Evolutionary conservation across 2,113 vertebrate genomes (phyloP), one percentile per base, ranked within the genome.

Genomic region (Pica pica): DNA sequence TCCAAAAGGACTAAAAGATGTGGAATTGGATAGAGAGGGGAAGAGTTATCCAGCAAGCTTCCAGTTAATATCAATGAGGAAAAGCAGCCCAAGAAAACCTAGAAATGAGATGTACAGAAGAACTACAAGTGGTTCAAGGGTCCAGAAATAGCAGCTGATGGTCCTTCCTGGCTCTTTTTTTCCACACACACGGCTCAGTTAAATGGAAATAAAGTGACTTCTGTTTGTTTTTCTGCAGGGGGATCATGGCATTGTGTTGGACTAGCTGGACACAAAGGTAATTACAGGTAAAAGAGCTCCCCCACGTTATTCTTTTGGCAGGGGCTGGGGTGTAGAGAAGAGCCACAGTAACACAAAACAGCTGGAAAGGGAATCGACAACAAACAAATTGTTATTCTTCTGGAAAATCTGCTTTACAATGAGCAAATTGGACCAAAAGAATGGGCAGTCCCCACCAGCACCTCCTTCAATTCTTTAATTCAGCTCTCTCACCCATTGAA

Each of bases 101-200:
- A 59, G 55, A 53, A 83, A 86, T 61, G 4, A 77, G 28, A 83
- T 2, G 5, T 4, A 7, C 15, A 63, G 26, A 35, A 76, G 12
- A 63, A 31, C 17, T 14, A 9, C 1, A 7, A 59, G 44, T 37
- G 63, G n/a, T 53, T 89, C 33, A n/a, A 80, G 31, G 4, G 59
- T 60, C 13, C 79, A 73, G 44, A 69, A 86, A 53, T 80, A 77
- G 28, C 50, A 76, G 37, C 63, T 42, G 41, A 67, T 42, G 35
- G 42, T 22, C 39, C 55, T 50, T 80, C 39, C 84, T 67, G 47
- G 7, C 37, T 71, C 57, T 41, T 77, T 24, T 27, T 26, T 53
- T n/a, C 42, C 28, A 27, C 6, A 16, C 6, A 4, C 14, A 20
- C 1, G 0, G 17, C 39, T 53, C 35, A 26, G 37, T 18, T 37